phyloP scores from a whole-genome alignment of 2,888 invertebrate species.

The Mamestra brassicae region DNA sequence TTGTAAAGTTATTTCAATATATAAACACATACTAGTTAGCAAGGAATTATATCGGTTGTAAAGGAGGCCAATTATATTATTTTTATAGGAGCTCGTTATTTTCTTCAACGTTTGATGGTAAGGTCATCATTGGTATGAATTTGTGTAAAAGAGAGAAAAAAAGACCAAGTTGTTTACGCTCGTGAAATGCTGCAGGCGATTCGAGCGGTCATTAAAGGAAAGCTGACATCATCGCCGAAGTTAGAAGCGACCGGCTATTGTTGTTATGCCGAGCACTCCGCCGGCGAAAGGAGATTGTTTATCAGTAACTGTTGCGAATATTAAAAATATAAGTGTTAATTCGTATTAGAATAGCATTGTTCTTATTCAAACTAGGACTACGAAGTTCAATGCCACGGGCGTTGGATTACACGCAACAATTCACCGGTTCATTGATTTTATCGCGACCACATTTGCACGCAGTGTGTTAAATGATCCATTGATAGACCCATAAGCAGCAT shows the following conservation, averaged over 20 bases:
- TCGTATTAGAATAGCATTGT: conserved; percentile 74
- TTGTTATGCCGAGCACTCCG: conserved; percentile 80
- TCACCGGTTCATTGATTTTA: conserved; percentile 80
- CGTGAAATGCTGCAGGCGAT: conserved; percentile 82
- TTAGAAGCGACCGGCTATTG: conserved; percentile 80
- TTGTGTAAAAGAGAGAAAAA: conserved; percentile 72
- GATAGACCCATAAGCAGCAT: conserved; percentile 67
- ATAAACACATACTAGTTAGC: conserved; percentile 72
- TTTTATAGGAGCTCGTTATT: conserved; percentile 64
- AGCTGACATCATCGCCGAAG: conserved; percentile 89
- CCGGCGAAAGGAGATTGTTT: conserved; percentile 84
- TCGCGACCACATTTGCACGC: conserved; percentile 81
- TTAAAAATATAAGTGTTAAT: conserved; percentile 77
- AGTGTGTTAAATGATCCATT: conserved; percentile 82
- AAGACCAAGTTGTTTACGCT: conserved; percentile 75
- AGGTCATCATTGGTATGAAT: conserved; percentile 70
- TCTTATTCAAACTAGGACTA: conserved; percentile 70
- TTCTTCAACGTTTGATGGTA: conserved; percentile 61
- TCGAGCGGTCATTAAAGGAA: conserved; percentile 81
- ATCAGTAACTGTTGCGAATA: conserved; percentile 82
- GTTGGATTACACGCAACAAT: conserved; percentile 80
- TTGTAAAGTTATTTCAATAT: conserved; percentile 79
- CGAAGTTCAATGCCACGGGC: conserved; percentile 86
- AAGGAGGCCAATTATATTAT: conserved; percentile 67
- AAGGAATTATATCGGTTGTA: conserved; percentile 61